phyloP scores from a whole-genome alignment of 2,888 invertebrate genomes.

The Aphrophora alni region DNA sequence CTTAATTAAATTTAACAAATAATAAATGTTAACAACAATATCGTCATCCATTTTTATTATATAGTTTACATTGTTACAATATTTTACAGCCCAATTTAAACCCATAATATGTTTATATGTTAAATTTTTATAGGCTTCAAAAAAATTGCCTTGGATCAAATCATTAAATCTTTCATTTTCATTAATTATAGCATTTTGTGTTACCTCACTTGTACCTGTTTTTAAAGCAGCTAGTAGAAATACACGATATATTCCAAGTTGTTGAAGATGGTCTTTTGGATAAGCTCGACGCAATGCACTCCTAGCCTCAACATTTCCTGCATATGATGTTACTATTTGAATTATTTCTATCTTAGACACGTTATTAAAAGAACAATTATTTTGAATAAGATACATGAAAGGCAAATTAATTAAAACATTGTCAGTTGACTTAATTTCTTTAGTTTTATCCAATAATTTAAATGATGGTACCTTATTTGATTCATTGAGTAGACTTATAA shows the following conservation, averaged over 20 bases:
- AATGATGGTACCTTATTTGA: not conserved
- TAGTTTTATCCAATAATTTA: not conserved
- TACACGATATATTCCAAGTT: constrained; percentile 67
- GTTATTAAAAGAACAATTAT: constrained; percentile 23
- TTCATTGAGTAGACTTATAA: not conserved
- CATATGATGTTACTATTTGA: constrained; percentile 77
- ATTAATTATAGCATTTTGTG: constrained; percentile 65
- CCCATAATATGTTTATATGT: constrained; percentile 86
- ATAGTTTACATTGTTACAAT: constrained; percentile 67
- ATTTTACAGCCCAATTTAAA: constrained; percentile 71
- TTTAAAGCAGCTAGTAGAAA: constrained; percentile 72
- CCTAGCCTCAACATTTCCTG: constrained; percentile 72
- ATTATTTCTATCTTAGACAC: constrained; percentile 39
- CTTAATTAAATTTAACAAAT: constrained; percentile 59
- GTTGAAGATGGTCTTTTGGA: constrained; percentile 62
- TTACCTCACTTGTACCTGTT: constrained; percentile 55
- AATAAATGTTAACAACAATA: constrained; percentile 73
- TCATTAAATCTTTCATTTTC: constrained; percentile 72
- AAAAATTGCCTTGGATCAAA: constrained; percentile 76
- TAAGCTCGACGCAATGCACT: constrained; percentile 74
- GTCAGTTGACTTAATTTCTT: not conserved
- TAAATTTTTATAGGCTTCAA: constrained; percentile 79
- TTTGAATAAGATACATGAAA: constrained; percentile 17
- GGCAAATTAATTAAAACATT: not conserved
- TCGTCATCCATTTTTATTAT: constrained; percentile 86